Evolutionary conservation across 2,113 vertebrate genomes (phyloP).

Genomic region (Campylomormyrus numenius): DNA sequence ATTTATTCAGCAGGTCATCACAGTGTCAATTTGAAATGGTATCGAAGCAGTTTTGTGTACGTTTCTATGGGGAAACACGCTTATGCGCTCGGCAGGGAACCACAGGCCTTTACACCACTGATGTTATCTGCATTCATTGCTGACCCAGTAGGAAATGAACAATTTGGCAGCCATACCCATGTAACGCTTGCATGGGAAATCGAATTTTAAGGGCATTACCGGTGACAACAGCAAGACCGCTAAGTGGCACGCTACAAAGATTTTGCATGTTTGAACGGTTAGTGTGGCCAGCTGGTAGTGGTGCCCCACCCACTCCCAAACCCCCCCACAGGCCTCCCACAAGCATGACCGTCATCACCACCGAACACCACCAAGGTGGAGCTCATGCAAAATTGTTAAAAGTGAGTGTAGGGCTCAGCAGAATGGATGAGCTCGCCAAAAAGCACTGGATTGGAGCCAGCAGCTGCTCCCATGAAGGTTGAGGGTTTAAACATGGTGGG

Average conservation of each 20-base stretch:
- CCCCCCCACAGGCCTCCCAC: slow-evolving; percentile 17
- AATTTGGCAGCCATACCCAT: background rate
- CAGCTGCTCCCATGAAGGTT: slow-evolving; percentile 22
- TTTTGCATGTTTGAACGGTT: background rate
- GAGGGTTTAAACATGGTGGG: background rate
- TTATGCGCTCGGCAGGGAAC: background rate
- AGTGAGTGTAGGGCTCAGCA: slow-evolving; percentile 29
- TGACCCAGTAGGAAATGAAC: slow-evolving; percentile 8
- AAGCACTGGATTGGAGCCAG: background rate
- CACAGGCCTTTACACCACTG: background rate
- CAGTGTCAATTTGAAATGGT: background rate
- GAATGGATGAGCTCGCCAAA: background rate
- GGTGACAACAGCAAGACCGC: background rate
- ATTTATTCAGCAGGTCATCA: slow-evolving; percentile 1
- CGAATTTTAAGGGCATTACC: background rate
- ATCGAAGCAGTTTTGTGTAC: background rate
- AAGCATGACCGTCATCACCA: slow-evolving; percentile 6
- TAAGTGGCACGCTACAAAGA: background rate
- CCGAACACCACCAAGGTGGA: slow-evolving; percentile 16
- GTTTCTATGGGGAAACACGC: background rate
- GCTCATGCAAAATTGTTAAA: slow-evolving; percentile 30
- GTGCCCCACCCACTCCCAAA: background rate
- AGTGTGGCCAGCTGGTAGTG: background rate
- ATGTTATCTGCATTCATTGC: background rate
- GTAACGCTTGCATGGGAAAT: background rate